Evolutionary conservation across 1,140 invertebrate species (phyloP).

Genomic region (Proales similis): DNA sequence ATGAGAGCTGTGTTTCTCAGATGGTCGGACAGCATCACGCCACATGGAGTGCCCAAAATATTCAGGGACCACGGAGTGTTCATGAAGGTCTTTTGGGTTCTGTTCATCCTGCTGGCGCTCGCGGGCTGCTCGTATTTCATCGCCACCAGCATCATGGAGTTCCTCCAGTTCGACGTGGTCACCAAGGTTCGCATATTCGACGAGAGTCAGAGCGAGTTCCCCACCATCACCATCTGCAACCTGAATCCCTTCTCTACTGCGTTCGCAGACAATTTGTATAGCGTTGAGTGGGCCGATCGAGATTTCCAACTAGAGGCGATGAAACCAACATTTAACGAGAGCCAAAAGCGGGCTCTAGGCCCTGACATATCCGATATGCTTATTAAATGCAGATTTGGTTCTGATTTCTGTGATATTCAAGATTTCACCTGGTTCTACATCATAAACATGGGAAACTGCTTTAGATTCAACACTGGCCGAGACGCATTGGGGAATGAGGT

Average conservation of each 20-base stretch:
- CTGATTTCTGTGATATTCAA: neutral
- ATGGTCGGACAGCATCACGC: conserved; percentile 10
- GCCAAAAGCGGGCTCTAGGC: no score
- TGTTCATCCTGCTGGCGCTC: neutral
- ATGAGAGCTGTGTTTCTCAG: no score
- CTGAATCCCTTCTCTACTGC: neutral
- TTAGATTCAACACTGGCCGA: neutral
- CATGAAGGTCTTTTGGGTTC: neutral
- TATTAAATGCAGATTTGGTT: neutral
- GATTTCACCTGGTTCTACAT: neutral
- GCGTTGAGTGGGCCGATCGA: no score
- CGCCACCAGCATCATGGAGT: neutral
- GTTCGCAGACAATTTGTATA: no score
- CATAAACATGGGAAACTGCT: neutral
- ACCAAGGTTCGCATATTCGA: neutral
- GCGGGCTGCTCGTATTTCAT: neutral
- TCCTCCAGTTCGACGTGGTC: neutral
- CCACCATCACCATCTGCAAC: neutral
- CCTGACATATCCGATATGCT: neutral
- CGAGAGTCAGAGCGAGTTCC: neutral
- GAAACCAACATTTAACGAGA: no score
- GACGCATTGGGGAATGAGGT: neutral
- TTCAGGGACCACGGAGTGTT: neutral
- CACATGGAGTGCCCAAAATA: conserved; percentile 3
- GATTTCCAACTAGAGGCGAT: neutral